Percentiles rank a stretch among this genome's conserved stretches.
phyloP scores from a whole-genome alignment of 1,140 invertebrate genomes.

The Drosophila pruinosa region DNA sequence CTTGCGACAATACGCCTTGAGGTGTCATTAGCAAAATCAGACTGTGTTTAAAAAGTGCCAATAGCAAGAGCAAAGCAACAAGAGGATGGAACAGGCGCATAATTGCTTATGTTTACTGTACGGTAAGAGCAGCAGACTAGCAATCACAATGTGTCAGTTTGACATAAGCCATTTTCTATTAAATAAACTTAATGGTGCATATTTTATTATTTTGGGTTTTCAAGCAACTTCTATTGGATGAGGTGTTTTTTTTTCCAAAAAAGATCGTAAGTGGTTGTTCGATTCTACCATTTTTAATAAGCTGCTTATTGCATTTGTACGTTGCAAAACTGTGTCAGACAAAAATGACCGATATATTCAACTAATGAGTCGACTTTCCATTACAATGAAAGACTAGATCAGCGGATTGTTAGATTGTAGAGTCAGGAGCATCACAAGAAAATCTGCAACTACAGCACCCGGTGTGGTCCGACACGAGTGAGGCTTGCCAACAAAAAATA shows the following conservation, averaged over 20 bases:
- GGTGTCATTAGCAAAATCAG: conserved; percentile 51
- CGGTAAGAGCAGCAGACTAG: conserved; percentile 23
- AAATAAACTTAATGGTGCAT: conserved; percentile 64
- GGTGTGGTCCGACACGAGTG: no score
- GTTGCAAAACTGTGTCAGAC: no score
- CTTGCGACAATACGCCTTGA: conserved; percentile 64
- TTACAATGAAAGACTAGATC: no score
- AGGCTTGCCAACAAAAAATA: no score
- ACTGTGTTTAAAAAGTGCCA: conserved; percentile 55
- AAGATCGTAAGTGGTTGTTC: no score
- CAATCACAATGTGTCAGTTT: conserved; percentile 72
- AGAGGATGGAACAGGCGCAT: not conserved
- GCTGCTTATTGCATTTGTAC: no score
- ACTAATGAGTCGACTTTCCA: no score
- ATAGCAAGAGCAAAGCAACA: conserved; percentile 28
- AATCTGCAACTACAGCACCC: no score
- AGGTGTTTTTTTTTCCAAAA: no score
- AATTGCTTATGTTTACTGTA: conserved; percentile 47
- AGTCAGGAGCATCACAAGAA: no score
- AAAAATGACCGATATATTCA: no score
- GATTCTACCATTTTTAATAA: not conserved
- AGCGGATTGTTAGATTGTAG: no score
- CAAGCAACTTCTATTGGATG: conserved; percentile 34
- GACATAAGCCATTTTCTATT: conserved; percentile 68
- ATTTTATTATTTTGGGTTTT: conserved; percentile 43